Percentiles rank a stretch among this genome's conserved stretches.
phyloP scores from a whole-genome alignment of 2,888 invertebrate species.

The Agrilus mali region DNA sequence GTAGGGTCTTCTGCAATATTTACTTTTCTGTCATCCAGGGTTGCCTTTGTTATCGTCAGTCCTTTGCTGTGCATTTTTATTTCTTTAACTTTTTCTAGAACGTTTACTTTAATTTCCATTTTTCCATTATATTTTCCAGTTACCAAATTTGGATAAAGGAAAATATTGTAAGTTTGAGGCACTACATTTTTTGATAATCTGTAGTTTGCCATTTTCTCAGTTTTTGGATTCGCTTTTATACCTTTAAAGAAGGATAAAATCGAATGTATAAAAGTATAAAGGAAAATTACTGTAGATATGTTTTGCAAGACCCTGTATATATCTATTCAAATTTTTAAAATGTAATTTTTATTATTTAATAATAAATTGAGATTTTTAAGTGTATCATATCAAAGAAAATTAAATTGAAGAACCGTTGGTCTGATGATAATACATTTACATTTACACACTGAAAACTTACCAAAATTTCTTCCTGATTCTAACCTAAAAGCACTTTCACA shows the following conservation, averaged over 20 bases:
- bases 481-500: too few species aligned
- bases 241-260: conserved; percentile 10
- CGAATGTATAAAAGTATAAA: too few species aligned
- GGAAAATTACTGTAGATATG: too few species aligned
- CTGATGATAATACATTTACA: too few species aligned
- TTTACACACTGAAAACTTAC: too few species aligned
- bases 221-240: neutral
- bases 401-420: too few species aligned
- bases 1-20: conserved; percentile 16
- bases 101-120: conserved; percentile 37
- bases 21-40: conserved; percentile 18
- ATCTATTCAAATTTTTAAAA: too few species aligned
- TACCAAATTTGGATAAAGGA: conserved; percentile 50
- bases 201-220: conserved; percentile 25
- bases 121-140: conserved; percentile 43
- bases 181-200: conserved; percentile 44
- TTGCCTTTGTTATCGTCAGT: conserved; percentile 38
- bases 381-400: too few species aligned
- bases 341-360: too few species aligned
- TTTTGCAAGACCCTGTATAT: too few species aligned
- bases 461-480: too few species aligned
- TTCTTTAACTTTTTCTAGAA: conserved; percentile 32
- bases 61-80: conserved; percentile 50
- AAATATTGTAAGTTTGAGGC: conserved; percentile 56
- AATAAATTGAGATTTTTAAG: too few species aligned